Evolutionary conservation across 2,797 vertebrate genomes (phyloP), one percentile per base, ranked within the genome.

Genomic region (Syndactyla subalaris): DNA sequence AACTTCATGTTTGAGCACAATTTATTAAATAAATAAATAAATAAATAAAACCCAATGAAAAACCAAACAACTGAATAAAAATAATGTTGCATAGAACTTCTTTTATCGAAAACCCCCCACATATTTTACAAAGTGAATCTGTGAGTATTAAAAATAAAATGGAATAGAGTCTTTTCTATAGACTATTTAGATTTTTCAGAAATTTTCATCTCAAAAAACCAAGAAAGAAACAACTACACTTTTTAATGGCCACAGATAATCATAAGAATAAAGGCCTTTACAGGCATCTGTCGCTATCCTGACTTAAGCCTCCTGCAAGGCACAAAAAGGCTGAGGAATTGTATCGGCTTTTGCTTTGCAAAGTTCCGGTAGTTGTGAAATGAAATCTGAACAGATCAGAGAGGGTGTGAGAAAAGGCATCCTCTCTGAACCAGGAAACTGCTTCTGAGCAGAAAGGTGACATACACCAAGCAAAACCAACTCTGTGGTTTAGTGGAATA

Each of bases 161-260:
- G 5, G 39, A 39, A 38, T 14, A 38, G 21, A 18, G 5, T 24
- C 29, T 63, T 87, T 87, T 74, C 21, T 49, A 36, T 3, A 43
- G n/a, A 62, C 14, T 27, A 4, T 36, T 77, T 55, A n/a, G 34
- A 59, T 82, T 76, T 82, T 70, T 79, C 63, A 63, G 45, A 85
- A 76, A 52, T 46, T 30, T 87, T 59, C 12, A 34, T 70, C n/a
- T 70, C 14, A 77, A 89, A 78, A 71, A 15, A 10, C 3, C 4
- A 46, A 46, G 10, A 48, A 46, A 73, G 20, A 68, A 67, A 43
- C 0, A 0, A 34, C 14, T 45, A 41, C 4, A 9, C 0, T 32
- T 83, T 90, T 74, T 73, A 77, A 52, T n/a, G 34, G 75, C 10
- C 16, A 41, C 14, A 55, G 36, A 38, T 48, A 92, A 46, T 57